These are phyloP conservation scores for Tipula confusa DNA, from an alignment of 2,888 invertebrate genomes.

Conservation along the genomic window DNA sequence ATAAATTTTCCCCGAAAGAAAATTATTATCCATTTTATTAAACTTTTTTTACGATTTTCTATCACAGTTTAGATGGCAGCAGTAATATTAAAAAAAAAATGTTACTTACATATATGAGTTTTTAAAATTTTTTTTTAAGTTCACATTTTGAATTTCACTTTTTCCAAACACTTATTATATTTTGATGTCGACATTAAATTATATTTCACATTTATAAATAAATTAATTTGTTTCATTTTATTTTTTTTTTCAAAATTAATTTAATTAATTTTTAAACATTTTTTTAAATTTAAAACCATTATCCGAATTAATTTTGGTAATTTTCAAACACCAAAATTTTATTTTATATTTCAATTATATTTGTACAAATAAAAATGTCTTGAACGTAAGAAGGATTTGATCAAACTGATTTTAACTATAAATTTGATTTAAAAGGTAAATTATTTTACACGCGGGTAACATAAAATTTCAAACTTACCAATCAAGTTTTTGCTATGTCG, in stretches of 20 bases:
- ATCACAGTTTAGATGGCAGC: not conserved
- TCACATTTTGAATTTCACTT: not conserved
- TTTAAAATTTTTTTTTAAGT: not conserved
- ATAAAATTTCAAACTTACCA: not conserved
- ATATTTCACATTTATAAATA: not conserved
- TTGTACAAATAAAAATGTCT: conserved; percentile 29
- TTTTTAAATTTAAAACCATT: too few species aligned
- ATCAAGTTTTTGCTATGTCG: not conserved
- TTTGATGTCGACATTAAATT: not conserved
- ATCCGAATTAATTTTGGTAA: not conserved
- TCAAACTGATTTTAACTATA: conserved; percentile 31
- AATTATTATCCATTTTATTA: not conserved
- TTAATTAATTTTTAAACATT: not conserved
- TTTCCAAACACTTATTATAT: not conserved
- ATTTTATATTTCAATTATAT: not conserved
- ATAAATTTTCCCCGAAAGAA: not conserved
- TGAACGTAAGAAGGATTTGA: conserved; percentile 29
- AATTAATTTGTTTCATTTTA: not conserved
- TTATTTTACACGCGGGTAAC: not conserved
- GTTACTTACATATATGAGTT: not conserved
- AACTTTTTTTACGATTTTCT: not conserved
- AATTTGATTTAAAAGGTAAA: conserved; percentile 26
- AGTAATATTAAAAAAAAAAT: not conserved
- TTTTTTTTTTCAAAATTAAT: not conserved
- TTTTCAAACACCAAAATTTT: not conserved